phyloP scores from a whole-genome alignment of 2,113 vertebrate genomes.

The Hoplias malabaricus region DNA sequence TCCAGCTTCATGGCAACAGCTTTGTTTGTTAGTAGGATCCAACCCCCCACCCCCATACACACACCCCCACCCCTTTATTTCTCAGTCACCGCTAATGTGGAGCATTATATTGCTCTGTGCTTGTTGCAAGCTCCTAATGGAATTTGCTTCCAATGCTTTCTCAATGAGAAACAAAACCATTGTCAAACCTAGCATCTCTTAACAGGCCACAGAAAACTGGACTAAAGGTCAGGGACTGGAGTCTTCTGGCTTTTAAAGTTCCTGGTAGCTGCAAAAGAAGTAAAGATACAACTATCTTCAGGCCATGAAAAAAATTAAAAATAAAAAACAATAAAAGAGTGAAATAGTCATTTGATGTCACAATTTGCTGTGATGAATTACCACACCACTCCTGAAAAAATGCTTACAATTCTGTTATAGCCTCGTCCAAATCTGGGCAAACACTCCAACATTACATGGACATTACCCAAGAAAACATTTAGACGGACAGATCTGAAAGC shows the following conservation, averaged over 20 bases:
- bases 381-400: too few relatives aligned
- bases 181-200: conserved; percentile 1
- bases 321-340: too few relatives aligned
- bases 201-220: conserved; percentile 3
- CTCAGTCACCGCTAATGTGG: conserved; percentile 57
- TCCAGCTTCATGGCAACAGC: conserved; percentile 54
- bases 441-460: too few relatives aligned
- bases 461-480: too few relatives aligned
- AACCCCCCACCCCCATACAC: too few relatives aligned
- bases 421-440: too few relatives aligned
- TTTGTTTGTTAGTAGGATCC: conserved; percentile 62
- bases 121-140: conserved; percentile 31
- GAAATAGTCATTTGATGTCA: too few relatives aligned
- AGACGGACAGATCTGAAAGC: too few relatives aligned
- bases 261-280: not conserved
- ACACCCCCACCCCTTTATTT: conserved; percentile 53
- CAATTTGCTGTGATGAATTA: too few relatives aligned
- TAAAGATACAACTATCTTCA: not conserved
- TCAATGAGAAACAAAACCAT: conserved; percentile 36
- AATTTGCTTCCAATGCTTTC: conserved; percentile 35
- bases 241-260: not conserved
- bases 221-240: not conserved
- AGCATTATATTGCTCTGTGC: conserved; percentile 7
- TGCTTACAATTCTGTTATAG: too few relatives aligned
- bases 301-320: too few relatives aligned